Evolutionary conservation across 2,113 vertebrate genomes (phyloP).

Genomic region (Phainopepla nitens): DNA sequence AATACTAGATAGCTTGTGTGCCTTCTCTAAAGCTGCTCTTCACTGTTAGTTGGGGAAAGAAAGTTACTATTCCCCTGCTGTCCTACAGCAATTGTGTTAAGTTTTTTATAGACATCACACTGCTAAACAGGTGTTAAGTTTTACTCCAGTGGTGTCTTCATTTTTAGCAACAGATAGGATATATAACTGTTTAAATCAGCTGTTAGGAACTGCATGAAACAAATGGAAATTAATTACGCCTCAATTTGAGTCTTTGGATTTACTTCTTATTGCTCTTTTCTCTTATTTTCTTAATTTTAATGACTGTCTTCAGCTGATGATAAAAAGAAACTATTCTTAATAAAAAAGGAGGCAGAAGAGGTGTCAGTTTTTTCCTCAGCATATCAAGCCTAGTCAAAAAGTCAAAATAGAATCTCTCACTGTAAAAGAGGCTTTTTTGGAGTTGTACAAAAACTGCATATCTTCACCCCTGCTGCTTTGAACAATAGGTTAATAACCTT

Average conservation of each 20-base stretch:
- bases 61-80: constrained; percentile 29
- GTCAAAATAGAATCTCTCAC: neutral
- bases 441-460: neutral
- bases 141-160: constrained; percentile 18
- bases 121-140: constrained; percentile 58
- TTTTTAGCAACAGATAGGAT: constrained; percentile 27
- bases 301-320: neutral
- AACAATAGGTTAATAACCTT: neutral
- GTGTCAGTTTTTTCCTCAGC: neutral
- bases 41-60: neutral
- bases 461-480: neutral
- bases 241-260: neutral
- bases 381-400: neutral
- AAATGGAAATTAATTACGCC: neutral
- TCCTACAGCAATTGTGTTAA: constrained; percentile 6
- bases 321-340: neutral
- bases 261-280: neutral
- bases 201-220: neutral
- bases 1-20: neutral
- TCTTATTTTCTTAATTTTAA: neutral
- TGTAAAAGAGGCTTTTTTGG: neutral
- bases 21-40: neutral
- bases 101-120: constrained; percentile 37
- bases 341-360: neutral
- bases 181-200: constrained; percentile 9